Evolutionary conservation across 2,113 vertebrate genomes (phyloP).

Genomic region (Camarhynchus parvulus): DNA sequence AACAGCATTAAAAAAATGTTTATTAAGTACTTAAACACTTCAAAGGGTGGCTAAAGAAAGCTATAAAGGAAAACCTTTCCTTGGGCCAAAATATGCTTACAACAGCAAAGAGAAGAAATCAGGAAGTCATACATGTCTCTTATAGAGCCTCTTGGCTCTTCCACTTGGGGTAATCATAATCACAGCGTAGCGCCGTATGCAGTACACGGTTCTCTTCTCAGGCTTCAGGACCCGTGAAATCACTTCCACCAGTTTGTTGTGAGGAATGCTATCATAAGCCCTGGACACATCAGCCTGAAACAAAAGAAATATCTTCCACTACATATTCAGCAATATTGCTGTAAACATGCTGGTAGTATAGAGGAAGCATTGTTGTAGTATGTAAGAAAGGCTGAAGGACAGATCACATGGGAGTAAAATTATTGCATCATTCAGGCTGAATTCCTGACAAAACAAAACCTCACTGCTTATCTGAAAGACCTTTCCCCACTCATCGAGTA

Average conservation of each 20-base stretch:
- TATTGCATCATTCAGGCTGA: background rate
- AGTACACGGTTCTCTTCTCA: slow-evolving; percentile 73
- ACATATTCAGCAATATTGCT: background rate
- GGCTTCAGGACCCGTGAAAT: slow-evolving; percentile 75
- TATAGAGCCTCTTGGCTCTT: slow-evolving; percentile 76
- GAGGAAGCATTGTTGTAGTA: background rate
- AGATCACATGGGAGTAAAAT: background rate
- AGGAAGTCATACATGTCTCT: slow-evolving; percentile 75
- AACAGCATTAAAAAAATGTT: background rate
- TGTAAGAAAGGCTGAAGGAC: background rate
- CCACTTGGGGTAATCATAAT: slow-evolving; percentile 77
- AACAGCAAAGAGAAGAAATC: background rate
- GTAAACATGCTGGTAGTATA: background rate
- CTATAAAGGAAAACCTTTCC: background rate
- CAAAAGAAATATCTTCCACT: background rate
- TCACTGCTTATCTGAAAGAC: background rate
- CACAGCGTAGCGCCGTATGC: slow-evolving; percentile 81
- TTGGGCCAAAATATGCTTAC: background rate
- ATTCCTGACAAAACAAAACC: background rate
- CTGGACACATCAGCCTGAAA: slow-evolving; percentile 86
- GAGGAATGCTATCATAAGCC: slow-evolving; percentile 90
- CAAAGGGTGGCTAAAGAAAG: background rate
- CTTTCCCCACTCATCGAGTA: fast-evolving
- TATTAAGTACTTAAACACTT: background rate
- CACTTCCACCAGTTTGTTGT: slow-evolving; percentile 85